phyloP scores from a whole-genome alignment of 2,113 vertebrate genomes.

The Toxostoma redivivum region DNA sequence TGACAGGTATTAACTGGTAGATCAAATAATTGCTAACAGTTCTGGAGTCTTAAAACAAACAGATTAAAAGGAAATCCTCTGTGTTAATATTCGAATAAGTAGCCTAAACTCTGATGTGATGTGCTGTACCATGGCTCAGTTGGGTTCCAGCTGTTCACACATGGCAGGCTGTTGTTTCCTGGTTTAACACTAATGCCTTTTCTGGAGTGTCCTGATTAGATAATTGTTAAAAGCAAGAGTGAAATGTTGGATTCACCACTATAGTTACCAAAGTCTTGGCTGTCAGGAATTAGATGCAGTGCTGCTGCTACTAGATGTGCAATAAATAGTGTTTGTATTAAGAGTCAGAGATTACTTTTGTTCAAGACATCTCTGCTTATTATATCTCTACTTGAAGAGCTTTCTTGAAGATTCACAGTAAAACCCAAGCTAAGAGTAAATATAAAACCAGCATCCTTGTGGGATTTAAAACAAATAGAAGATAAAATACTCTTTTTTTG shows the following conservation, averaged over 20 bases:
- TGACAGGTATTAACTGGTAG: not conserved
- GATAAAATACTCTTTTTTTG: not conserved
- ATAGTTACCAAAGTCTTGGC: conserved; percentile 5
- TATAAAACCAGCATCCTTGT: conserved; percentile 13
- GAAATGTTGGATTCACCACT: conserved; percentile 24
- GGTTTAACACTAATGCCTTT: not conserved
- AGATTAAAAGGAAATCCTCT: conserved; percentile 8
- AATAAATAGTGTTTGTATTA: conserved; percentile 47
- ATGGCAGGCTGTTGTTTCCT: conserved; percentile 5
- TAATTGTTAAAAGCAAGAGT: conserved; percentile 41
- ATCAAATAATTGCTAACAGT: not conserved
- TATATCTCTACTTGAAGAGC: conserved; percentile 45
- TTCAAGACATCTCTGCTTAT: conserved; percentile 33
- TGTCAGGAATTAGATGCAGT: conserved; percentile 27
- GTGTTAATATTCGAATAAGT: conserved; percentile 31
- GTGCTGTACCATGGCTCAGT: not conserved
- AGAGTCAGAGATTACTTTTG: conserved; percentile 50
- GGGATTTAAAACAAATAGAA: conserved; percentile 55
- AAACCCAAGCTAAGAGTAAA: conserved; percentile 18
- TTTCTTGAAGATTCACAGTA: conserved; percentile 39
- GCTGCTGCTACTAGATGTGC: not conserved
- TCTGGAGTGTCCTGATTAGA: conserved; percentile 34
- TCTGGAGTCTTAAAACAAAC: conserved; percentile 8
- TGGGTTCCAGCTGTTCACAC: conserved; percentile 37
- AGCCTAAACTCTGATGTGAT: conserved; percentile 19